These are phyloP conservation scores for Actinia tenebrosa DNA, from an alignment of 64 coral and sea anemone genomes.

Conservation along the genomic window DNA sequence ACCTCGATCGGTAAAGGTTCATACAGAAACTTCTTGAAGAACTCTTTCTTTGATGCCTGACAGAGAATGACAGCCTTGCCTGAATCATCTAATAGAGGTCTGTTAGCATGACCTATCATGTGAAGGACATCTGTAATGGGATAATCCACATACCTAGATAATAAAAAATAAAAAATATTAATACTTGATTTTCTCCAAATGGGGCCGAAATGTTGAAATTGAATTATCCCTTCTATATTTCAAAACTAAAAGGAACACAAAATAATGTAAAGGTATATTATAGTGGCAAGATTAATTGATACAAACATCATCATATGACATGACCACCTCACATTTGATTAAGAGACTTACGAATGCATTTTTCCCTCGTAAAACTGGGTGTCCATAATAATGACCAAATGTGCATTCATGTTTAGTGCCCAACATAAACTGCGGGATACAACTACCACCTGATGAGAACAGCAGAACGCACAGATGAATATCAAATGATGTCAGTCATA, in stretches of 20 bases:
- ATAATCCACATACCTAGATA: constrained; percentile 81
- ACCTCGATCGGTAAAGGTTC: constrained; percentile 97
- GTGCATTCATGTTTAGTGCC: constrained; percentile 85
- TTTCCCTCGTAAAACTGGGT: constrained; percentile 99
- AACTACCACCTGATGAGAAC: constrained; percentile 67
- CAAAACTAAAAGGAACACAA: no score
- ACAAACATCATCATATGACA: background rate
- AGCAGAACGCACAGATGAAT: background rate
- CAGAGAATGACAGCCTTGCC: constrained; percentile 99
- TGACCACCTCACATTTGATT: background rate
- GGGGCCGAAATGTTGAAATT: no score
- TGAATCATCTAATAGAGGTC: constrained; percentile 81
- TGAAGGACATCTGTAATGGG: constrained; percentile 92
- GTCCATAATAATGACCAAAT: constrained; percentile 91
- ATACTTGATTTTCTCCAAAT: no score
- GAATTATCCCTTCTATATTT: no score
- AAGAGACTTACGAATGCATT: constrained; percentile 86
- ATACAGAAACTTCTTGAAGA: constrained; percentile 98
- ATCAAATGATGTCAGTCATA: background rate
- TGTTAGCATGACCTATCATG: constrained; percentile 88
- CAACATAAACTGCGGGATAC: constrained; percentile 85
- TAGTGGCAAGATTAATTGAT: background rate
- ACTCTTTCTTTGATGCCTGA: constrained; percentile 97
- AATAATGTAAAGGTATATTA: no score
- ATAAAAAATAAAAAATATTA: background rate